Percentiles rank a stretch among this genome's conserved stretches.
Conservation (phyloP, 2,113 vertebrate genomes). For the Hippocampus zosterae region DNA sequence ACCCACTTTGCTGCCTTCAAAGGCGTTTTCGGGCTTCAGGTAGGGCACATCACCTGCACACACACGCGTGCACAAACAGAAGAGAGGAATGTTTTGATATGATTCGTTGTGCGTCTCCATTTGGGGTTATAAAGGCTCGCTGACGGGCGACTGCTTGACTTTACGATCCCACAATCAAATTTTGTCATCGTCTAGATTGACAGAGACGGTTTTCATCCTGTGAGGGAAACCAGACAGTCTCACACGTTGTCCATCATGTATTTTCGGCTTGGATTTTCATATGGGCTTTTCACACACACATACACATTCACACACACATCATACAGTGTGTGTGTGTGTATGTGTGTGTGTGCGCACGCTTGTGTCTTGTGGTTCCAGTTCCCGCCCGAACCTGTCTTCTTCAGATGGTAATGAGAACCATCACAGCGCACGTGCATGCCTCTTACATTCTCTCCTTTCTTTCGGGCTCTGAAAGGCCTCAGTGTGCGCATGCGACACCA, state of each 20-base stretch:
- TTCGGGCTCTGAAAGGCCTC: constrained; percentile 33
- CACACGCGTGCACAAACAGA: not conserved
- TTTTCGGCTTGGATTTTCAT: not conserved
- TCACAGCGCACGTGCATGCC: constrained; percentile 20
- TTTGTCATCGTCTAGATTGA: no score
- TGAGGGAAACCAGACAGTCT: not conserved
- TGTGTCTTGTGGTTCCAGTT: not conserved
- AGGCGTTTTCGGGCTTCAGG: constrained; percentile 58
- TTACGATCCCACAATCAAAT: not conserved
- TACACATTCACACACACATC: no score
- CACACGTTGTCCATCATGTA: not conserved
- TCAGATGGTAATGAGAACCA: constrained; percentile 48
- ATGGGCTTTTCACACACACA: no score
- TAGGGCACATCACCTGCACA: constrained; percentile 67
- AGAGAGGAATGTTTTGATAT: not conserved
- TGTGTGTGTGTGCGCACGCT: not conserved
- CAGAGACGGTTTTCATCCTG: not conserved
- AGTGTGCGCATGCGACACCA: constrained; percentile 38
- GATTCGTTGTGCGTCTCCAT: not conserved
- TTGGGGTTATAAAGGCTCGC: not conserved
- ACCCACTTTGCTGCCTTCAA: constrained; percentile 67
- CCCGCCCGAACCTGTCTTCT: constrained; percentile 38
- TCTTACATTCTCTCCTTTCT: constrained; percentile 28
- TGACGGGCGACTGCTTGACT: not conserved
- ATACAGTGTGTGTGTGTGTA: not conserved